Percentiles rank a stretch among this genome's conserved stretches.
These are phyloP conservation scores for Sigmodon hispidus DNA, from an alignment of 2,113 vertebrate species.

Conservation along the genomic window DNA sequence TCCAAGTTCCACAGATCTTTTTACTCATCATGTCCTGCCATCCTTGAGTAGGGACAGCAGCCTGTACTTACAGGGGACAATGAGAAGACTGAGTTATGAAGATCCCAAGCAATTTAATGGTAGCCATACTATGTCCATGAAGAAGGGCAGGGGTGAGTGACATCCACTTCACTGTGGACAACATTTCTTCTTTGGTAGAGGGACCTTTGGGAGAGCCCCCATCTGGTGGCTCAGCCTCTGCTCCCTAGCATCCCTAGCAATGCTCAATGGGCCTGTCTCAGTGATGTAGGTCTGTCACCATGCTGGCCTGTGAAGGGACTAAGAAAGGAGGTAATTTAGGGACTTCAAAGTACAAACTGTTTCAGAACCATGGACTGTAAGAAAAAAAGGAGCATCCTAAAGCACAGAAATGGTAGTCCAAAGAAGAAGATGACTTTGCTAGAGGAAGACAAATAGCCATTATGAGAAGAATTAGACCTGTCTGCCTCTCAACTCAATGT, in stretches of 20 bases:
- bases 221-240: neutral
- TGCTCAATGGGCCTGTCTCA: neutral
- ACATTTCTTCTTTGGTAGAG: neutral
- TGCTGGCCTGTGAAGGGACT: neutral
- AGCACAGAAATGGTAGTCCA: neutral
- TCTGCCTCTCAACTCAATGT: neutral
- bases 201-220: neutral
- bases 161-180: neutral
- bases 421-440: neutral
- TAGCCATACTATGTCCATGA: neutral
- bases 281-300: neutral
- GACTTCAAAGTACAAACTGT: neutral
- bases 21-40: neutral
- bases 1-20: neutral
- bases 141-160: neutral
- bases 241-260: conserved; percentile 7
- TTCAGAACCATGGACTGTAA: neutral
- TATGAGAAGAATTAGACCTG: neutral
- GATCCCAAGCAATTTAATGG: neutral
- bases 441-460: neutral
- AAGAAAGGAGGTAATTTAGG: neutral
- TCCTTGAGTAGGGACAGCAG: neutral
- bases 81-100: neutral
- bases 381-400: neutral
- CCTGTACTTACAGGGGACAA: neutral